Evolutionary conservation across 2,113 vertebrate species (phyloP).

Genomic region (Eretmochelys imbricata): DNA sequence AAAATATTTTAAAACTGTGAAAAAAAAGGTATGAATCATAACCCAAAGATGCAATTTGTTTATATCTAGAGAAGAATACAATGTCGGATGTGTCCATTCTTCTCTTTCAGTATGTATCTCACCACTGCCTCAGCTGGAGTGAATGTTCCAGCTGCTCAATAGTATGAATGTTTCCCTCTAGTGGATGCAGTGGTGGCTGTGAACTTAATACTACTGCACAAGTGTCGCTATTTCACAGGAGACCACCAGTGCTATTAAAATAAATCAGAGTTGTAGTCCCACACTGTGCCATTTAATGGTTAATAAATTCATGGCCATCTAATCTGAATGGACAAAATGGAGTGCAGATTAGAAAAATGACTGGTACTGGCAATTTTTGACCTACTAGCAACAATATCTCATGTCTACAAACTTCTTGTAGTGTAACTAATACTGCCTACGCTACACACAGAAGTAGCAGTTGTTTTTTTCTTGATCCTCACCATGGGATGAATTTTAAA

Average conservation of each 20-base stretch:
- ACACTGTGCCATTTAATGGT: background rate
- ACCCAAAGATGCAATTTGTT: background rate
- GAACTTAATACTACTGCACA: background rate
- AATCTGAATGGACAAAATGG: constrained; percentile 47
- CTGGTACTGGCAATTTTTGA: background rate
- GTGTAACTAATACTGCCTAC: background rate
- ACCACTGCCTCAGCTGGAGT: background rate
- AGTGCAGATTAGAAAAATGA: constrained; percentile 40
- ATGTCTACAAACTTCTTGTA: background rate
- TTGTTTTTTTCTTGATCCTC: background rate
- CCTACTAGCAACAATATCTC: background rate
- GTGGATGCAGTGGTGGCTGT: too few relatives aligned
- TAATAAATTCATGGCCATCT: constrained; percentile 39
- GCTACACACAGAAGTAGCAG: background rate
- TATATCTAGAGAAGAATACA: background rate
- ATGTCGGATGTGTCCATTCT: background rate
- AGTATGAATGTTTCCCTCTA: constrained; percentile 6
- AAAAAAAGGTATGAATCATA: background rate
- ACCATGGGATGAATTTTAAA: constrained; percentile 20
- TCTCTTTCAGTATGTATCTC: background rate
- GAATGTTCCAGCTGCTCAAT: constrained; percentile 1
- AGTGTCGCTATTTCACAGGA: constrained; percentile 48
- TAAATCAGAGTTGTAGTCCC: constrained; percentile 26
- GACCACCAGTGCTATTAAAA: constrained; percentile 16
- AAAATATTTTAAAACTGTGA: background rate